A percentile compares a stretch with the other conserved stretches of the same genome.
Evolutionary conservation across 2,797 vertebrate genomes (phyloP).

Genomic region (Spheniscus humboldti): DNA sequence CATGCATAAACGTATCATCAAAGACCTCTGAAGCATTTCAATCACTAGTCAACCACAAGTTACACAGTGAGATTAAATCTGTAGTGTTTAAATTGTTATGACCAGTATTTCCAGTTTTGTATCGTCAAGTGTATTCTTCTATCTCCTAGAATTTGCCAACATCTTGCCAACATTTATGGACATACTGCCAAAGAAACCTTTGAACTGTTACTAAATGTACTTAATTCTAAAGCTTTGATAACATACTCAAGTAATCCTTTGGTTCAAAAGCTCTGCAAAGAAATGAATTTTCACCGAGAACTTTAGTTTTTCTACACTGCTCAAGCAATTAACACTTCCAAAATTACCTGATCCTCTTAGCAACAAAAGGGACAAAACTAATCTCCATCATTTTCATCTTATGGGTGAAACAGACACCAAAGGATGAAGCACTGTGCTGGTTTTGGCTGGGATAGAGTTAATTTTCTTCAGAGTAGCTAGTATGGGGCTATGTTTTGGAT

Average conservation of each 20-base stretch:
- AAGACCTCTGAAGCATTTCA: neutral
- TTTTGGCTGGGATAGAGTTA: too few species aligned
- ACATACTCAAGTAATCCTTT: neutral
- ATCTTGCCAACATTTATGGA: neutral
- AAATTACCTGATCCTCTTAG: neutral
- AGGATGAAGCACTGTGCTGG: neutral
- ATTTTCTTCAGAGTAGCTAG: too few species aligned
- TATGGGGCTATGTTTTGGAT: too few species aligned
- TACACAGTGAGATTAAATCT: neutral
- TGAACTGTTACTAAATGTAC: neutral
- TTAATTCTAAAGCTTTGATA: neutral
- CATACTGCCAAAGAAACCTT: neutral
- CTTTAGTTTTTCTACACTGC: neutral
- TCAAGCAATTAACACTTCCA: neutral
- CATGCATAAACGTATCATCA: neutral
- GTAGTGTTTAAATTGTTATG: neutral
- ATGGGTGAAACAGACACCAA: neutral
- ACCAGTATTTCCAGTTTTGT: neutral
- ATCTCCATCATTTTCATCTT: neutral
- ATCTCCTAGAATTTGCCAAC: neutral
- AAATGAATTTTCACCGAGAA: neutral
- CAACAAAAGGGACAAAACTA: neutral
- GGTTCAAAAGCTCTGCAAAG: neutral
- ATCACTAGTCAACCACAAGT: neutral
- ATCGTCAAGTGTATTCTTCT: neutral